Evolutionary conservation across 2,888 invertebrate species (phyloP).

Genomic region (Drosophila pseudotakahashii): DNA sequence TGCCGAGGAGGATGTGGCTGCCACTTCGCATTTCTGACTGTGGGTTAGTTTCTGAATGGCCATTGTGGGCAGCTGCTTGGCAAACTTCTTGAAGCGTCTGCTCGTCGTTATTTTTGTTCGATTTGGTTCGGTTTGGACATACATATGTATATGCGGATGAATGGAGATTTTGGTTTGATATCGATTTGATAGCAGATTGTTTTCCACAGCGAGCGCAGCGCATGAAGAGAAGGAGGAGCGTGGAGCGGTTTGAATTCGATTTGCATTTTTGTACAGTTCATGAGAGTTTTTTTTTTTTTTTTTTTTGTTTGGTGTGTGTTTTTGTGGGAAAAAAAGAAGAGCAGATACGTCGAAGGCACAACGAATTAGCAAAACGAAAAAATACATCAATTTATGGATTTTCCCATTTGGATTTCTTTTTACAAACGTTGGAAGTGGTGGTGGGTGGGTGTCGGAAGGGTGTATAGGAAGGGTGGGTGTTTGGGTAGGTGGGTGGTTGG

Average conservation of each 20-base stretch:
- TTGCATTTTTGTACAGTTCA: constrained; percentile 67
- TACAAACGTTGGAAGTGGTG: constrained; percentile 52
- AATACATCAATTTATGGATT: constrained; percentile 52
- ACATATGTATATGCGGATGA: constrained; percentile 45
- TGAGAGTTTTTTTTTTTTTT: constrained; percentile 45
- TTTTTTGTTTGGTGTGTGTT: constrained; percentile 32
- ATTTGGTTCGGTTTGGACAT: constrained; percentile 23
- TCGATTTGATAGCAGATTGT: constrained; percentile 51
- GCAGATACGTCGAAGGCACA: constrained; percentile 77
- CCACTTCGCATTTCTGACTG: constrained; percentile 45
- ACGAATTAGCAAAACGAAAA: constrained; percentile 75
- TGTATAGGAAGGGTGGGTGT: constrained; percentile 35
- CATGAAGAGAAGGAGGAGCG: constrained; percentile 76
- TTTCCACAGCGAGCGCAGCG: constrained; percentile 76
- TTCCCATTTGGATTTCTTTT: constrained; percentile 50
- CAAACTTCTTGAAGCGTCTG: constrained; percentile 84
- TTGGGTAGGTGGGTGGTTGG: constrained; percentile 25
- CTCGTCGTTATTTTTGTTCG: constrained; percentile 35
- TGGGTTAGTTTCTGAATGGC: constrained; percentile 71
- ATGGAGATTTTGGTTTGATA: constrained; percentile 44
- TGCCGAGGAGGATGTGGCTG: constrained; percentile 42
- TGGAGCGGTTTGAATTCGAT: constrained; percentile 58
- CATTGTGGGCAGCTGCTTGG: constrained; percentile 63
- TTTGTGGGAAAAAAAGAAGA: constrained; percentile 74
- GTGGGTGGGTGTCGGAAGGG: constrained; percentile 33